Evolutionary conservation across 2,888 invertebrate species (phyloP), one percentile per base, ranked within the genome.

Genomic region (Cryptus viduatorius): DNA sequence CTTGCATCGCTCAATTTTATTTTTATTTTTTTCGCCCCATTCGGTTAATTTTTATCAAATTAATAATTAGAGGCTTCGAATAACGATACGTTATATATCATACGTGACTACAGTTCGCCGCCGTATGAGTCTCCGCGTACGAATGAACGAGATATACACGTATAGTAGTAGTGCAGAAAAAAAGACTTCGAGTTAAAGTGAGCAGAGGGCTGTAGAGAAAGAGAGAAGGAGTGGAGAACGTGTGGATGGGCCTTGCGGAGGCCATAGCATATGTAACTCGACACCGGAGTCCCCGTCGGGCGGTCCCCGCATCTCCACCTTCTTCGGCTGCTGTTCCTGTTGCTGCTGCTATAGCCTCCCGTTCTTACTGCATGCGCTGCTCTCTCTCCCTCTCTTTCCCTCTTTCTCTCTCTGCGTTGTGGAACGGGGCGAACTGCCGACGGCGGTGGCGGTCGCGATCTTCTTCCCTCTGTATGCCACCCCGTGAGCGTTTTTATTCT

Each of bases 281-380:
- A 92, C 91, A 93, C 93, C 90, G 83, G 89, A 86, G 89, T 89
- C 87, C 88, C 89, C 87, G 87, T 88, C 89, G 88, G 88, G 86
- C 87, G 89, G 88, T 87, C 86, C 87, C 86, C 86, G 83, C 87
- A 87, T 86, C 87, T 87, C 89, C 68, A 75, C 84, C 76, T 82
- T 84, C 79, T 84, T 81, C 68, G 83, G 65, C 50, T 77, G 79
- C 50, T 71, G 72, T 5, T 69, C 59, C 67, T 83, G 83, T 68
- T 80, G 72, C 53, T 78, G 82, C 46, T 69, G 69, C 4, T 65
- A 71, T 83, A 80, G 48, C 69, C 76, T 71, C 79, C 79, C 69
- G 83, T 83, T 77, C 50, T 78, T 73, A 59, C 31, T 76, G 61
- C 24, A 75, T 67, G 53, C 16, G n/a, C 67, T 73, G 81, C 79